phyloP scores from a whole-genome alignment of 2,113 vertebrate species.

The Prunella himalayana region DNA sequence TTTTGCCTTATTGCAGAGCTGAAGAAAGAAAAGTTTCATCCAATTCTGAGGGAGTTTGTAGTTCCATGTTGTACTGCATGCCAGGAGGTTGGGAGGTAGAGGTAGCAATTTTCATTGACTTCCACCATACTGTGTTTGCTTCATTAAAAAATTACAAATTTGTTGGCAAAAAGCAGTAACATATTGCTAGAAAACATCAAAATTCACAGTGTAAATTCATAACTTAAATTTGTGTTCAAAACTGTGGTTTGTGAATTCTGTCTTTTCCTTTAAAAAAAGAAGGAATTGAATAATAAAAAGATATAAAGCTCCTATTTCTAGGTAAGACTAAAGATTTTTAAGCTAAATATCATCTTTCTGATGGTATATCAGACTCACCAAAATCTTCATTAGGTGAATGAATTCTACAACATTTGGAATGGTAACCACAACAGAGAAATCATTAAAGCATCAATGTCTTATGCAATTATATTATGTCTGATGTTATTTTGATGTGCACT shows the following conservation, averaged over 20 bases:
- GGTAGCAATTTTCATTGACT: conserved; percentile 59
- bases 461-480: background rate
- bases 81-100: conserved; percentile 59
- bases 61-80: background rate
- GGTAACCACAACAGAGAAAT: background rate
- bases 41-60: conserved; percentile 32
- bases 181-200: conserved; percentile 66
- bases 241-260: conserved; percentile 44
- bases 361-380: background rate
- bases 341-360: background rate
- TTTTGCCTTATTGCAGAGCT: conserved; percentile 41
- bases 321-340: background rate
- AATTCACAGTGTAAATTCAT: conserved; percentile 64
- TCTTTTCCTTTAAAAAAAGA: conserved; percentile 18
- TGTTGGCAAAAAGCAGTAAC: conserved; percentile 62
- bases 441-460: background rate
- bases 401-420: background rate
- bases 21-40: conserved; percentile 31
- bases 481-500: background rate
- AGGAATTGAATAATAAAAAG: background rate
- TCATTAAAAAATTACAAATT: conserved; percentile 68
- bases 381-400: background rate
- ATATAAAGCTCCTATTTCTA: background rate
- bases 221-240: conserved; percentile 58
- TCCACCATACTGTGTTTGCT: conserved; percentile 61